Percentiles rank a stretch among this genome's conserved stretches.
These are phyloP conservation scores for Meghimatium bilineatum DNA, from an alignment of 2,888 invertebrate genomes.

Conservation along the genomic window DNA sequence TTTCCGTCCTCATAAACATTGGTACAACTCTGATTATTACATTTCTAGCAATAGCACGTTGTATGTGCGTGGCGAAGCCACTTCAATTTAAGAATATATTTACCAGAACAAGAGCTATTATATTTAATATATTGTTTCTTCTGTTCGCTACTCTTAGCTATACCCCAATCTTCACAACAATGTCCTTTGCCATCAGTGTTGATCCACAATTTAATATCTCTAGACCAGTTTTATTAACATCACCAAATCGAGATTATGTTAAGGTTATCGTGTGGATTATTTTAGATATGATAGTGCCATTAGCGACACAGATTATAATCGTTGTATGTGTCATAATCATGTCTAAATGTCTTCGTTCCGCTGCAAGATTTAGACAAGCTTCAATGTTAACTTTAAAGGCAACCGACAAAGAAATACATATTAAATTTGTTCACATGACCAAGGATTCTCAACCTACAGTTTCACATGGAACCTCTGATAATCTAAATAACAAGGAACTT, in stretches of 20 bases:
- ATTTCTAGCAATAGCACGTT: conserved; percentile 35
- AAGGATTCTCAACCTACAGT: neutral
- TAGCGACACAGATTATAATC: conserved; percentile 14
- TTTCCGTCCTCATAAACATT: neutral
- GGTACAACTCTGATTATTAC: conserved; percentile 3
- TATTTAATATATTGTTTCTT: neutral
- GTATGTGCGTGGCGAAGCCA: conserved; percentile 31
- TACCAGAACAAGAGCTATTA: neutral
- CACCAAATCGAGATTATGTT: neutral
- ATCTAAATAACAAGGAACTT: conserved; percentile 1
- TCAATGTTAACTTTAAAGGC: neutral
- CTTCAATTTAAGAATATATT: conserved; percentile 25
- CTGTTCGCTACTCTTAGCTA: neutral
- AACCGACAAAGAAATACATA: neutral
- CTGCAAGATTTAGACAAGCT: conserved; percentile 11
- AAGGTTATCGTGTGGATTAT: conserved; percentile 10
- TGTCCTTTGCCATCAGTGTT: neutral
- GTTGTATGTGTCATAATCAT: conserved; percentile 14
- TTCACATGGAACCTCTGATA: neutral
- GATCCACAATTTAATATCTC: neutral
- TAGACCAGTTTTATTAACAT: neutral
- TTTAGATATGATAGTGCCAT: neutral
- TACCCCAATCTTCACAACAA: neutral
- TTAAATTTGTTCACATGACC: too few relatives aligned
- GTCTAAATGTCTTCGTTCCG: neutral